A percentile compares a stretch with the other conserved stretches of the same genome.
These are phyloP conservation scores for Druceiella hillmani DNA, from an alignment of 2,888 invertebrate species.

Conservation along the genomic window DNA sequence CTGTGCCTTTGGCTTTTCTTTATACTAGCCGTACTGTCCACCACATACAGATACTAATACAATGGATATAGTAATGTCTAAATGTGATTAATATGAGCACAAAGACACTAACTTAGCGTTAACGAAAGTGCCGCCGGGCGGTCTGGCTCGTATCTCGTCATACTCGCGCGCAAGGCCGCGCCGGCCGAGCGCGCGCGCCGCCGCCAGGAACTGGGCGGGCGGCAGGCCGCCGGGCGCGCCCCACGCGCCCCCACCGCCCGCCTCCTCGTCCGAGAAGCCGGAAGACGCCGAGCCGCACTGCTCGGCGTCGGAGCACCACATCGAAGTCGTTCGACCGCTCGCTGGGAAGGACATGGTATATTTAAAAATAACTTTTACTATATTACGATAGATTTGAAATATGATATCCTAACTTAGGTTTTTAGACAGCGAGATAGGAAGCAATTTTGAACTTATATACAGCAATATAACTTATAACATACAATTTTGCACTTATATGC, in stretches of 20 bases:
- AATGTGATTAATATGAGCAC: background rate
- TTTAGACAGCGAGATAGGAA: too few species aligned
- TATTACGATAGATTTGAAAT: too few species aligned
- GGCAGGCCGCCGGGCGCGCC: constrained; percentile 60
- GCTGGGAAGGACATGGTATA: too few species aligned
- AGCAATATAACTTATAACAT: too few species aligned
- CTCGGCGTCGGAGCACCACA: constrained; percentile 54
- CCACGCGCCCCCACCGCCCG: constrained; percentile 66
- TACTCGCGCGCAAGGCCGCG: constrained; percentile 84
- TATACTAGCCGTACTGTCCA: too few species aligned
- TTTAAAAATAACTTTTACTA: background rate
- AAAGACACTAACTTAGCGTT: constrained; percentile 66
- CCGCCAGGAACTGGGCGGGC: constrained; percentile 69
- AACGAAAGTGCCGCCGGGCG: constrained; percentile 83
- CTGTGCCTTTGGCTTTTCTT: too few species aligned
- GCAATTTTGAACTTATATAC: too few species aligned
- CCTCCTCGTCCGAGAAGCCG: constrained; percentile 88
- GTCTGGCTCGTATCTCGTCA: constrained; percentile 76
- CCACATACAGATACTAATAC: too few species aligned
- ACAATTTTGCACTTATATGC: too few species aligned
- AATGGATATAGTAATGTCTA: too few species aligned
- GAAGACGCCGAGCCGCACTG: constrained; percentile 71
- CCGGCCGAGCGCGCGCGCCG: constrained; percentile 69
- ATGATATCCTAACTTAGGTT: background rate
- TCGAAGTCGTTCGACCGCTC: background rate